These are phyloP conservation scores for Rana temporaria DNA, from an alignment of 2,113 vertebrate genomes.

Conservation along the genomic window DNA sequence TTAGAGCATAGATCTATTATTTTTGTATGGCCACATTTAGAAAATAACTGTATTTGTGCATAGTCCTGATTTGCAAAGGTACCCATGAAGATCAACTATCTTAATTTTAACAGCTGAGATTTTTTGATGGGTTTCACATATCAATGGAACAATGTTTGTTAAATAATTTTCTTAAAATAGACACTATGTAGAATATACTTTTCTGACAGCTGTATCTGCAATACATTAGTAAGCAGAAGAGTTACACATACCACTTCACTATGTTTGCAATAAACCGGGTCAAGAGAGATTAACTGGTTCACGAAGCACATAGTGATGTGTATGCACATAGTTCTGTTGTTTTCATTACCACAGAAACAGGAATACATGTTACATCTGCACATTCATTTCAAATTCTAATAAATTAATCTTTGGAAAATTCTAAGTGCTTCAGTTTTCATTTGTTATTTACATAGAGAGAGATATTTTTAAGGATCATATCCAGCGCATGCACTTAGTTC, in stretches of 20 bases:
- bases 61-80: too few relatives aligned
- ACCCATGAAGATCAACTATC: too few relatives aligned
- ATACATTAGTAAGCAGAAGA: background rate
- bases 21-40: too few relatives aligned
- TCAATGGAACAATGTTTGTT: background rate
- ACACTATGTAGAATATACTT: background rate
- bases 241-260: conserved; percentile 28
- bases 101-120: background rate
- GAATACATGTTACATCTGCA: conserved; percentile 16
- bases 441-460: too few relatives aligned
- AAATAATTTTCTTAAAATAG: conserved; percentile 3
- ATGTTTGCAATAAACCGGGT: conserved; percentile 22
- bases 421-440: background rate
- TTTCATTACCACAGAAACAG: conserved; percentile 2
- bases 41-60: too few relatives aligned
- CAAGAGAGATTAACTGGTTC: conserved; percentile 28
- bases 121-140: background rate
- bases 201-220: conserved; percentile 13
- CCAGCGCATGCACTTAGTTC: too few relatives aligned
- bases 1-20: too few relatives aligned
- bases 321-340: background rate
- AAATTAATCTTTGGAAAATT: conserved; percentile 16
- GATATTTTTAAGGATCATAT: too few relatives aligned
- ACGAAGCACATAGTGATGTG: conserved; percentile 20
- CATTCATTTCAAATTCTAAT: conserved; percentile 17